Conservation (phyloP, 2,888 invertebrate genomes). For the Amblyjoppa fuscipennis region DNA sequence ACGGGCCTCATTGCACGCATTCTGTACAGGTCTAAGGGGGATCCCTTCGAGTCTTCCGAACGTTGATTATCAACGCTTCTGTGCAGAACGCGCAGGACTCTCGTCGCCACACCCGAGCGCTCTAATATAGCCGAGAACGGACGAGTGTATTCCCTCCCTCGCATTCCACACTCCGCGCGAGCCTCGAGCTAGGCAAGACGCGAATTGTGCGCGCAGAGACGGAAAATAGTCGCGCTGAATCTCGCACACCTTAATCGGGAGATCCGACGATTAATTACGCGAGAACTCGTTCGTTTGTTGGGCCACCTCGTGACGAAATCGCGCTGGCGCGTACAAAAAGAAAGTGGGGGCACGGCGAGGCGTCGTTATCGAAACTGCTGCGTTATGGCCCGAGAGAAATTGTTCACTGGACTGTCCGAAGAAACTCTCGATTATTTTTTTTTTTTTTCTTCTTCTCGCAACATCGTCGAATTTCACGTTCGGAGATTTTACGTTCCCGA, state of each 20-base stretch:
- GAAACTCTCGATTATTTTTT: constrained; percentile 12
- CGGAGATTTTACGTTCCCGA: neutral
- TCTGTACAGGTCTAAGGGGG: constrained; percentile 35
- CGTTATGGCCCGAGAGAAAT: constrained; percentile 29
- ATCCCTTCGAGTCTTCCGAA: constrained; percentile 14
- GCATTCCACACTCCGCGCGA: constrained; percentile 22
- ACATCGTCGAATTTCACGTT: neutral
- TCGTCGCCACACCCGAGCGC: constrained; percentile 26
- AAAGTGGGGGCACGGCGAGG: constrained; percentile 23
- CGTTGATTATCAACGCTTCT: constrained; percentile 34
- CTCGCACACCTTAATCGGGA: neutral
- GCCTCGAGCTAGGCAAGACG: neutral
- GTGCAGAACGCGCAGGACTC: neutral
- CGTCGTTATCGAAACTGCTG: constrained; percentile 32
- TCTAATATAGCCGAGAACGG: constrained; percentile 11
- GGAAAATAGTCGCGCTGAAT: neutral
- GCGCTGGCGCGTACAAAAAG: constrained; percentile 43
- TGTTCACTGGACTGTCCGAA: constrained; percentile 17
- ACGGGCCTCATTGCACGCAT: constrained; percentile 23
- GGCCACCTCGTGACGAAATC: constrained; percentile 48
- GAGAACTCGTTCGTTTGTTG: constrained; percentile 11
- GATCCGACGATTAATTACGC: neutral
- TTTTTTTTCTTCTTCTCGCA: neutral
- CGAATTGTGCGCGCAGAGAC: neutral
- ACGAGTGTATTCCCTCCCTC: constrained; percentile 10